phyloP scores from a whole-genome alignment of 2,797 vertebrate genomes.

The Lepus townsendii region DNA sequence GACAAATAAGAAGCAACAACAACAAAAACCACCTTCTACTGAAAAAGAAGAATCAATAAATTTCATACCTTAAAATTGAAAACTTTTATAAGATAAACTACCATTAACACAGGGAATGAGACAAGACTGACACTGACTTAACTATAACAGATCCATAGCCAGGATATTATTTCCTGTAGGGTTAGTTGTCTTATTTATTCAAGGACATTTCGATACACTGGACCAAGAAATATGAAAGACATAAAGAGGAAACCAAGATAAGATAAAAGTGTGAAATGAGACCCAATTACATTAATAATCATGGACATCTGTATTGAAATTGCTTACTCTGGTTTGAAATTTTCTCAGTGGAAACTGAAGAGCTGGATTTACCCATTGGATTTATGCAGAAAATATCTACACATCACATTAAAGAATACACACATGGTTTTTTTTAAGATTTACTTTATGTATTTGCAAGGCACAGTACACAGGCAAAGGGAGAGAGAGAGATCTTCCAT shows the following conservation, averaged over 20 bases:
- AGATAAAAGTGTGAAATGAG: neutral
- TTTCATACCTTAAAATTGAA: conserved; percentile 44
- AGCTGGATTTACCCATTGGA: conserved; percentile 1
- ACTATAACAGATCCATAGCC: neutral
- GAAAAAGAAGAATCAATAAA: neutral
- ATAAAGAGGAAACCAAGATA: neutral
- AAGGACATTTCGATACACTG: neutral
- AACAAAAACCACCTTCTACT: neutral
- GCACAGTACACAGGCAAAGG: no score
- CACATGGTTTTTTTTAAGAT: conserved; percentile 1
- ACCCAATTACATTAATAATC: neutral
- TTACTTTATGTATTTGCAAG: no score
- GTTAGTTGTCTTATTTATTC: neutral
- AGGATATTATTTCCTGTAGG: neutral
- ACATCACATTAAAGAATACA: conserved; percentile 7
- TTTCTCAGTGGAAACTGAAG: conserved; percentile 38
- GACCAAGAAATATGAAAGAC: neutral
- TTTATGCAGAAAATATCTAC: neutral
- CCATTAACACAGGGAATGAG: neutral
- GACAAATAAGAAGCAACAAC: neutral
- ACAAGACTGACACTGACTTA: neutral
- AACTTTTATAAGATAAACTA: neutral
- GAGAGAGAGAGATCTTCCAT: no score
- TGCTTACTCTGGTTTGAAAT: conserved; percentile 21
- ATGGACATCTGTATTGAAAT: neutral